Base-by-base conservation (phyloP, 1,140 invertebrate genomes). In the Rhagoletis pomonella region DNA sequence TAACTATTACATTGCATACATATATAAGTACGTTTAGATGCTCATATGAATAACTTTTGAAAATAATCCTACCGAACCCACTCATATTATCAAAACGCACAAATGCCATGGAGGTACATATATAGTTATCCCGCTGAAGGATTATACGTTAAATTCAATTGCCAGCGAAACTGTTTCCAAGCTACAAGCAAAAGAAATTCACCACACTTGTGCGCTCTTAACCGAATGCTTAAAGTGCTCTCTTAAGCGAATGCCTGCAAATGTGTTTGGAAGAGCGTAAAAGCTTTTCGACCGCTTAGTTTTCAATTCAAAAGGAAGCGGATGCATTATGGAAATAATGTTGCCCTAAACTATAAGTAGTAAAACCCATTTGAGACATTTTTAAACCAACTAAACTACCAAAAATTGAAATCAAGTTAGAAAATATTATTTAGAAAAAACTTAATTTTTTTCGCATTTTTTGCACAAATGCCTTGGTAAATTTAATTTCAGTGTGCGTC, bases 181-280 rank as follows among this genome's bases (percentile, higher is more conserved):
- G 3, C 7, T 19, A 29, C 29, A 29, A 29, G 2, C 9, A 55
- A 29, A 29, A 29, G 73, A 81, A 81, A 29, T 81, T 81, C 73
- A 81, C 73, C 73, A 81, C 73, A 55, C n/a, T 81, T 81, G 6
- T 55, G 17, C 73, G 47, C 73, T 81, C 73, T 81, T 81, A 10
- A n/a, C n/a, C n/a, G 3, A 19, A 5, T 29, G 29, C 73, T 9
- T 17, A 81, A 19, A 3, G 2, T 55, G 47, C n/a, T 81, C 73
- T 55, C 73, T 81, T 58, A 81, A 81, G 2, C 7, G 17, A 3
- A 17, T 1, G 19, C 29, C 29, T 73, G 69, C n/a, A 19, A 14
- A 55, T 6, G 2, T n/a, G 47, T 55, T 3, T 81, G 1, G 12
- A 81, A 73, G 50, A 81, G 73, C 73, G 10, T 81, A 81, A 81